Base-by-base conservation (phyloP, 2,888 invertebrate species). In the Blera fallax region DNA sequence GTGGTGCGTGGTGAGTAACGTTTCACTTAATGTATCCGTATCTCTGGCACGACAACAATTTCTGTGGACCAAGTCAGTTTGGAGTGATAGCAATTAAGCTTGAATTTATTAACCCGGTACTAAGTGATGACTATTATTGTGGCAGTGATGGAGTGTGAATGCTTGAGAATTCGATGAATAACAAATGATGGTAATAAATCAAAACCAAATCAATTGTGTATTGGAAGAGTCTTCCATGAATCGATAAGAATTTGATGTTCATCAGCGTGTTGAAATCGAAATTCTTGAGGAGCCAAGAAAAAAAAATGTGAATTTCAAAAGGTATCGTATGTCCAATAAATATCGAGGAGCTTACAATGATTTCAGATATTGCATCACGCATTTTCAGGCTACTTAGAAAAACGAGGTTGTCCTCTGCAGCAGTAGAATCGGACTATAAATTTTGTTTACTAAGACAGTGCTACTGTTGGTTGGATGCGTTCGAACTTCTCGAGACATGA, bases 61-160 rank as follows among this genome's bases (percentile, higher is more conserved):
- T 48, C 14, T 10, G 67, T 67, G 67, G 69, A 48, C 18, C 54
- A 50, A 40, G 56, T 8, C 29, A 27, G 11, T 32, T 21, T 21
- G 34, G 16, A 40, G 40, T 65, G 58, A 54, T 34, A 54, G 54
- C 64, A 64, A 64, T 74, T 64, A 64, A n/a, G 74, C 10, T 34
- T 16, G 50, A 50, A 52, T 73, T 73, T 73, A 73, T 62, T 62
- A 40, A 52, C 52, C 18, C 50, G 73, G 43, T 34, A 62, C 62
- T 62, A 73, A 52, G 50, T 60, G 48, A 72, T 72, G 60, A 56
- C 60, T 60, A 48, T 60, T 50, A 60, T 72, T 27, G 52, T 27
- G 52, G 14, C 16, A 14, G 52, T 52, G 52, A 62, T 62, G 52
- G 50, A 73, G 40, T 60, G 73, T n/a, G 16, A 50, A 40, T 50